Evolutionary conservation across 1,140 invertebrate species (phyloP), one percentile per base, ranked within the genome.

Genomic region (Diploscapter pachys): DNA sequence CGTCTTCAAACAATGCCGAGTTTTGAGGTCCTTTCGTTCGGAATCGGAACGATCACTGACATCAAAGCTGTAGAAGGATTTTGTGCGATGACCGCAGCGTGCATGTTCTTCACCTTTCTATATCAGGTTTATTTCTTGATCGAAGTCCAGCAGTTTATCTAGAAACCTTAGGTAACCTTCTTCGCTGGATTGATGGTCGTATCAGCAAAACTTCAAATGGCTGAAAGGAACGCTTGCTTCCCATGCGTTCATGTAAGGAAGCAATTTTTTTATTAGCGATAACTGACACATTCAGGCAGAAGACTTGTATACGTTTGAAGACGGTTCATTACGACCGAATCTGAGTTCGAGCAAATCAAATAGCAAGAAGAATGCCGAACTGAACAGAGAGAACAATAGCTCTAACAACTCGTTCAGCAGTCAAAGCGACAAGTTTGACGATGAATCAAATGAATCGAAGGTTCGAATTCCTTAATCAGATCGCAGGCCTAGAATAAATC

Each of bases 121-220:
- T 85, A 86, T 69, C 84, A 85, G 74, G 82, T 84, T 49, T 52
- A 50, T 11, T 53, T 62, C 61, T 6, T 52, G 52, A n/a, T n/a
- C 31, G 31, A 31, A 31, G 31, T 31, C 31, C 31, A 31, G 31
- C 31, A 31, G 31, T 31, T 31, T 31, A 31, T 78, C 78, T 53
- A 74, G 6, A 71, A 51, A 67, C 79, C 79, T 62, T 81, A 86
- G 87, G 79, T 87, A 8, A 88, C 86, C 0, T 86, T 88, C 57
- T 88, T 88, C 70, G 81, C 81, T 2, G 87, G 84, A 3, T 81
- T 86, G 61, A 82, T 88, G 76, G 84, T 86, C 0, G 73, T 87
- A 5, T 83, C 86, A 63, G 86, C 85, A 9, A 82, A 82, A 31
- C 75, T 85, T 4, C 81, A 86, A 9, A 77, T 83, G 63, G 66